These are phyloP conservation scores for Phyllotis vaccarum DNA, from an alignment of 2,797 vertebrate species.

Conservation along the genomic window DNA sequence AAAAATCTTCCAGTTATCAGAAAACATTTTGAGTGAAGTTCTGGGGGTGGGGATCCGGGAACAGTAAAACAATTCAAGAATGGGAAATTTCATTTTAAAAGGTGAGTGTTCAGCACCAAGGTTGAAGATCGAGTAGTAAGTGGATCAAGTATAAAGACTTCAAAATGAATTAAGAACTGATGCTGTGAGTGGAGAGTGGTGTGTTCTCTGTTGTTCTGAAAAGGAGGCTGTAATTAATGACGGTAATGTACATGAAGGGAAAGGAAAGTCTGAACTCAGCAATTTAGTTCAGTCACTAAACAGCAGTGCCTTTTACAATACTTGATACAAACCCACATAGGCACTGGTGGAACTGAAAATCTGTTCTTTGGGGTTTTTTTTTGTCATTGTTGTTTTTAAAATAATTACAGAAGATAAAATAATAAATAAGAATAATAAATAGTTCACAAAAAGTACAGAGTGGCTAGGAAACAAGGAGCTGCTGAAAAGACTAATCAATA, in stretches of 20 bases:
- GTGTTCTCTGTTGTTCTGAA: constrained; percentile 9
- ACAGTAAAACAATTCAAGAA: constrained; percentile 6
- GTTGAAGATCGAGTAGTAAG: not conserved
- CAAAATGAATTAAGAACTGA: not conserved
- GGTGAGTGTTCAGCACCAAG: not conserved
- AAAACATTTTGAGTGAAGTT: not conserved
- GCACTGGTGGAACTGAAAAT: not conserved
- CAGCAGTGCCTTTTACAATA: constrained; percentile 6
- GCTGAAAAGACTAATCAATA: constrained; percentile 17
- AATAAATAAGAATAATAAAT: constrained; percentile 49
- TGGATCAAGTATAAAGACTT: not conserved
- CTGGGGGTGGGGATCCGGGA: not conserved
- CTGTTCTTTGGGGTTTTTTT: too few species aligned
- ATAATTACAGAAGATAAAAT: constrained; percentile 56
- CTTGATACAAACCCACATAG: not conserved
- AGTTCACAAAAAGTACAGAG: not conserved
- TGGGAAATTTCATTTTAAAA: not conserved
- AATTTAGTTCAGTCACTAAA: not conserved
- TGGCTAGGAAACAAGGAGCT: constrained; percentile 20
- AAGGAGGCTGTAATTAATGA: not conserved
- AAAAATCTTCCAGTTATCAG: not conserved
- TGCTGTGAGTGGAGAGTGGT: not conserved
- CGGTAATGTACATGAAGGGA: not conserved
- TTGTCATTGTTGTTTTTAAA: constrained; percentile 62
- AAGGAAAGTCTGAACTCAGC: not conserved